These are phyloP conservation scores for Henricia sp. DNA, from an alignment of 53 echinoderm and acorn worm species.

Conservation along the genomic window DNA sequence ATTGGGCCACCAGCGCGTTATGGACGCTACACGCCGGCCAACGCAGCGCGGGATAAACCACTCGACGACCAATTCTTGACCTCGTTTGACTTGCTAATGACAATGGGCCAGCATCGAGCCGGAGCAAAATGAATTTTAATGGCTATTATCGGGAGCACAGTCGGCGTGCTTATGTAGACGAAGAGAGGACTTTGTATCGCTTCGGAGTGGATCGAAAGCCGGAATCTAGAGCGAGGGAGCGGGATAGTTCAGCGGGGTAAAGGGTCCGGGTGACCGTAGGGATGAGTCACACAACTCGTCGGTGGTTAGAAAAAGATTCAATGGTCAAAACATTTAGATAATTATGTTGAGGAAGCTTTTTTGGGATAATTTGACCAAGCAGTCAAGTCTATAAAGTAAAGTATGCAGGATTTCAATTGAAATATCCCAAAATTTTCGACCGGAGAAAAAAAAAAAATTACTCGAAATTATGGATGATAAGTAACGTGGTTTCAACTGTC, in stretches of 20 bases:
- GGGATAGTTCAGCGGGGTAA: conserved; percentile 15
- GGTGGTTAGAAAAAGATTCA: too few relatives aligned
- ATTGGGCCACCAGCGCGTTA: too few relatives aligned
- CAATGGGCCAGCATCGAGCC: conserved; percentile 10
- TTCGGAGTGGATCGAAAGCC: conserved; percentile 41
- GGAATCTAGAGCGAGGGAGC: not conserved
- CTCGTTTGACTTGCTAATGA: conserved; percentile 53
- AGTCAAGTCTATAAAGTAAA: too few relatives aligned
- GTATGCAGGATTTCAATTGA: too few relatives aligned
- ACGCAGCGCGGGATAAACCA: conserved; percentile 9
- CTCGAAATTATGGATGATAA: too few relatives aligned
- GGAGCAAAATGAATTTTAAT: conserved; percentile 54
- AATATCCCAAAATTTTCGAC: too few relatives aligned
- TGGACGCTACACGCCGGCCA: not conserved
- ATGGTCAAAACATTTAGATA: too few relatives aligned
- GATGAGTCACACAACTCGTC: conserved; percentile 22
- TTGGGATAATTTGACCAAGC: too few relatives aligned
- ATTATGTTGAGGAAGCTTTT: too few relatives aligned
- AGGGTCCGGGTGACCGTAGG: not conserved
- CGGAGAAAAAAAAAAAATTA: too few relatives aligned
- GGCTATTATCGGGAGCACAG: conserved; percentile 42
- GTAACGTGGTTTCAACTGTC: too few relatives aligned
- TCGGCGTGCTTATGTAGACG: conserved; percentile 51
- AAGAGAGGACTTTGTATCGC: conserved; percentile 53
- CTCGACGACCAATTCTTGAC: conserved; percentile 42